These are phyloP conservation scores for Sarcoramphus papa DNA, from an alignment of 2,797 vertebrate species.

Conservation along the genomic window DNA sequence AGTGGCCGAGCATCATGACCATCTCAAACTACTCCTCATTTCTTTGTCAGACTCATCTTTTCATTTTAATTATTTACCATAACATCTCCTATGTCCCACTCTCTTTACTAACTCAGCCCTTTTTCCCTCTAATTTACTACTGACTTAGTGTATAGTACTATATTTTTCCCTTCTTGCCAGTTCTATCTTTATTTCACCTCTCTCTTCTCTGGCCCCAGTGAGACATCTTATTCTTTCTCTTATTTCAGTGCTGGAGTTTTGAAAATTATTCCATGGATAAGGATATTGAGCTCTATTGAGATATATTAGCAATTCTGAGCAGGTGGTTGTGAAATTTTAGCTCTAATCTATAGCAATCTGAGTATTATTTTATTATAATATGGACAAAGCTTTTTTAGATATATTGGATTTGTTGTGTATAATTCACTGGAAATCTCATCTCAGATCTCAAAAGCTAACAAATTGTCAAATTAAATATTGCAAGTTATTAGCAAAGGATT, in stretches of 20 bases:
- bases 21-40: neutral
- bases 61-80: neutral
- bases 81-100: neutral
- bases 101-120: neutral
- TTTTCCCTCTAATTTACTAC: neutral
- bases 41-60: neutral
- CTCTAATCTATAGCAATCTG: neutral
- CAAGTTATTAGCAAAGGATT: neutral
- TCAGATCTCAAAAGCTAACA: neutral
- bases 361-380: neutral
- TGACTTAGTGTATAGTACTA: neutral
- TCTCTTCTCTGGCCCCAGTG: neutral
- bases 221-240: neutral
- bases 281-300: neutral
- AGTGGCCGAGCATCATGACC: neutral
- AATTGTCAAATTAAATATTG: neutral
- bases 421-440: neutral
- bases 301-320: neutral
- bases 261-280: neutral
- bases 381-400: neutral
- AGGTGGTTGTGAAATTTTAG: neutral
- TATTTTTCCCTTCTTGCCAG: neutral
- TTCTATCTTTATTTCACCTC: neutral
- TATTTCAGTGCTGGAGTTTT: neutral
- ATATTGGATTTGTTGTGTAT: neutral